phyloP scores from a whole-genome alignment of 92 coral and sea anemone genomes.

The Pocillopora grandis region DNA sequence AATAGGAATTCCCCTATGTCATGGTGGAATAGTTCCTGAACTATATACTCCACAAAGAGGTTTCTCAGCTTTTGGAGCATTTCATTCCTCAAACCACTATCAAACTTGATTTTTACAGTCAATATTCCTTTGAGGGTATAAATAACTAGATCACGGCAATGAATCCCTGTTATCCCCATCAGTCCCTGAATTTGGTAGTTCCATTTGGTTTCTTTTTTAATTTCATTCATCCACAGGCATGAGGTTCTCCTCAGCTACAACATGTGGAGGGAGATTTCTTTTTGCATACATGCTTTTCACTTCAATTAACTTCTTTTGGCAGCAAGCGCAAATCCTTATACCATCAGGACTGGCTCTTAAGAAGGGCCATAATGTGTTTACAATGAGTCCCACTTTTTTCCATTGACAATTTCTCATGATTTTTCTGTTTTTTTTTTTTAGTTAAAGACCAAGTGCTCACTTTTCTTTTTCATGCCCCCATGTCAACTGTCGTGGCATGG shows the following conservation, averaged over 20 bases:
- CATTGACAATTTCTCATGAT: not conserved
- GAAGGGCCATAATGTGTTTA: constrained; percentile 10
- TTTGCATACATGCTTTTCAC: constrained; percentile 29
- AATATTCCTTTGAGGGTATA: no score
- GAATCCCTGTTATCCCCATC: no score
- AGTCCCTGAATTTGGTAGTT: no score
- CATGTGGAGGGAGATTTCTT: constrained; percentile 25
- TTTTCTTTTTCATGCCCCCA: constrained; percentile 36
- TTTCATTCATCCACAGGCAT: no score
- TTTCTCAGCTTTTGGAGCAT: not conserved
- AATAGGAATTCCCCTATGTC: no score
- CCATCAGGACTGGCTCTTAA: not conserved
- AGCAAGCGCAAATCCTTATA: not conserved
- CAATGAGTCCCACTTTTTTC: not conserved
- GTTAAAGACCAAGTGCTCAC: not conserved
- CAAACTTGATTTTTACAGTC: no score
- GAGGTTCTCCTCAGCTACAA: constrained; percentile 12
- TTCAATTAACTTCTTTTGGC: constrained; percentile 18
- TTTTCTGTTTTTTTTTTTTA: not conserved
- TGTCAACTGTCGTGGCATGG: constrained; percentile 9
- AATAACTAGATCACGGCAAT: no score
- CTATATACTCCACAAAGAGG: not conserved
- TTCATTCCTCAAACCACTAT: no score
- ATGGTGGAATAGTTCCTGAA: not conserved
- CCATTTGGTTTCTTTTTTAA: no score